Base-by-base conservation (phyloP, 2,888 invertebrate species). In the Dasypogon diadema region DNA sequence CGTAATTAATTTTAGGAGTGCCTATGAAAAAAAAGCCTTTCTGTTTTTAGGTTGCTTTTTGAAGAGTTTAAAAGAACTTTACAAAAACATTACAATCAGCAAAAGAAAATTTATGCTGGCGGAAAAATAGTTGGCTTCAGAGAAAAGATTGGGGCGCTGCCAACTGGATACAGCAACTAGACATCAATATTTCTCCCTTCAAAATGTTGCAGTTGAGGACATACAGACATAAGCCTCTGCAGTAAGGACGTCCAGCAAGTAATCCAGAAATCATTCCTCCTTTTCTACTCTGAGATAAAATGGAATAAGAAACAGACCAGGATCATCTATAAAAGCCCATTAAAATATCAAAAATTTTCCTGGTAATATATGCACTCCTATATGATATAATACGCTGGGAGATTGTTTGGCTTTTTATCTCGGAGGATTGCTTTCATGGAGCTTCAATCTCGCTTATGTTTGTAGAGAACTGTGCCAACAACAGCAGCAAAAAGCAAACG, bases 321-420 rank as follows among this genome's bases (percentile, higher is more conserved):
- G 37, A 65, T 65, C 46, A 65, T 65, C 65, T 65, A 65, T 65
- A 65, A 65, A 65, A 65, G 65, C 65, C 65, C 65, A 65, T 65
- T 65, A 65, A 65, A 65, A 65, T 65, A 65, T 65, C 46, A 65
- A 65, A 65, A 51, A 65, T 46, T 24, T 46, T 24, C 16, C 46
- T 46, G n/a, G 46, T 65, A 48, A 65, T 65, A 65, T 65, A 65
- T 65, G 65, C 65, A 65, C 65, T 65, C 65, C 6, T 65, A 65
- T 48, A 65, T 21, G 46, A 65, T 65, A 46, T 65, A 65, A 26
- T 46, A 46, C 22, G 48, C 46, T 58, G 10, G 46, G 46, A 65
- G 65, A 48, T 24, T 46, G 37, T 26, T 22, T 48, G 10, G 65
- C 65, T 65, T 24, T 58, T 58, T 58, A 58, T 58, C 58, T 58